Conservation (phyloP, 2,888 invertebrate genomes). For the Euproctis similis region DNA sequence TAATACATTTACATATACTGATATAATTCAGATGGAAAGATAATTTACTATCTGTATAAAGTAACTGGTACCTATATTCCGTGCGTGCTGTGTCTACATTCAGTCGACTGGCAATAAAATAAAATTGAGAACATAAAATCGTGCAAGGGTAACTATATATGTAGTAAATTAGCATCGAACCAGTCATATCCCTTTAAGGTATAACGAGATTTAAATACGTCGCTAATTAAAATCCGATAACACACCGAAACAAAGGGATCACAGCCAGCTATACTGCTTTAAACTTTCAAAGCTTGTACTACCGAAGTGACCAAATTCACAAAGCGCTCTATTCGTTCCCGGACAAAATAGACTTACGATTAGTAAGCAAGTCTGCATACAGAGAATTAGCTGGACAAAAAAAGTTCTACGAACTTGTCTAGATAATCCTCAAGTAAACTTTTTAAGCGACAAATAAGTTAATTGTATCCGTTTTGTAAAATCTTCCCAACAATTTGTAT, state of each 20-base stretch:
- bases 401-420: slow-evolving; percentile 49
- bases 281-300: too few relatives aligned
- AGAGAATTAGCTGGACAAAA: too few relatives aligned
- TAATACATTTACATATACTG: too few relatives aligned
- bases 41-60: not conserved
- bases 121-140: slow-evolving; percentile 57
- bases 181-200: slow-evolving; percentile 69
- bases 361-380: too few relatives aligned
- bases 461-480: slow-evolving; percentile 62
- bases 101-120: slow-evolving; percentile 48
- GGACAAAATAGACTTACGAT: too few relatives aligned
- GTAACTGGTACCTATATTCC: too few relatives aligned
- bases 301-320: too few relatives aligned
- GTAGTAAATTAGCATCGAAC: slow-evolving; percentile 63
- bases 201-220: slow-evolving; percentile 70
- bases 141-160: slow-evolving; percentile 55
- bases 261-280: slow-evolving; percentile 42
- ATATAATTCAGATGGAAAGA: not conserved
- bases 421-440: slow-evolving; percentile 48
- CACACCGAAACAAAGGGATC: slow-evolving; percentile 69
- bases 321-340: too few relatives aligned
- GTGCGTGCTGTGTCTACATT: slow-evolving; percentile 40
- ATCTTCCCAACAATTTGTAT: slow-evolving; percentile 48
- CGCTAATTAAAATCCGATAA: slow-evolving; percentile 75
- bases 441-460: slow-evolving; percentile 55